A percentile compares a stretch with the other conserved stretches of the same genome.
Conservation (phyloP, 1,140 invertebrate species). For the Periplaneta americana region DNA sequence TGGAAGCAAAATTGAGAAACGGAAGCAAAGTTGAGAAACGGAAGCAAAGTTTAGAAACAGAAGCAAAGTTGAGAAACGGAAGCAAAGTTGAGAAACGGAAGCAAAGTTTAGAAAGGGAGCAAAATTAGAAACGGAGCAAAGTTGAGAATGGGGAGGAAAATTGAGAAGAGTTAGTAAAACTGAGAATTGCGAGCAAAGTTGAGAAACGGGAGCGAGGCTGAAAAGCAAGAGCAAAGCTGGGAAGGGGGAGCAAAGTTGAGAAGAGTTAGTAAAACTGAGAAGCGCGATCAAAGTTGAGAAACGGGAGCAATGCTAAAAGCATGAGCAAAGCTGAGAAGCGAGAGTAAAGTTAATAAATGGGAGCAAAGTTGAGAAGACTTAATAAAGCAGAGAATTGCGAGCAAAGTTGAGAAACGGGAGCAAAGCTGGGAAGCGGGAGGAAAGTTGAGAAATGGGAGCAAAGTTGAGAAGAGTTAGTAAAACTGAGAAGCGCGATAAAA, state of each 20-base stretch:
- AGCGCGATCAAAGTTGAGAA: background rate
- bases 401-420: background rate
- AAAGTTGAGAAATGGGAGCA: background rate
- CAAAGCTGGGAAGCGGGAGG: background rate
- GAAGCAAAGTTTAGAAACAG: background rate
- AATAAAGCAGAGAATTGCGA: background rate
- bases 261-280: background rate
- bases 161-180: background rate
- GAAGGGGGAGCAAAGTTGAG: background rate
- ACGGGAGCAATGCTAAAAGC: background rate
- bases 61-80: too few relatives aligned
- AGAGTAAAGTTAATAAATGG: too few relatives aligned
- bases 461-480: background rate
- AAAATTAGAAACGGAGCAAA: too few relatives aligned
- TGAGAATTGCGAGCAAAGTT: background rate
- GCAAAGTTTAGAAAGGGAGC: too few relatives aligned
- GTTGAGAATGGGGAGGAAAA: too few relatives aligned
- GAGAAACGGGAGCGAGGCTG: background rate
- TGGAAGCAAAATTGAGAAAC: background rate
- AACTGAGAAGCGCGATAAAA: background rate
- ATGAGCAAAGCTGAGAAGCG: background rate
- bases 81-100: too few relatives aligned
- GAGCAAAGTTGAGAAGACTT: too few relatives aligned
- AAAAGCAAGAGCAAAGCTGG: background rate
- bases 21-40: background rate